Evolutionary conservation across 2,888 invertebrate genomes (phyloP).

Genomic region (Lasioglossum leucozonium): DNA sequence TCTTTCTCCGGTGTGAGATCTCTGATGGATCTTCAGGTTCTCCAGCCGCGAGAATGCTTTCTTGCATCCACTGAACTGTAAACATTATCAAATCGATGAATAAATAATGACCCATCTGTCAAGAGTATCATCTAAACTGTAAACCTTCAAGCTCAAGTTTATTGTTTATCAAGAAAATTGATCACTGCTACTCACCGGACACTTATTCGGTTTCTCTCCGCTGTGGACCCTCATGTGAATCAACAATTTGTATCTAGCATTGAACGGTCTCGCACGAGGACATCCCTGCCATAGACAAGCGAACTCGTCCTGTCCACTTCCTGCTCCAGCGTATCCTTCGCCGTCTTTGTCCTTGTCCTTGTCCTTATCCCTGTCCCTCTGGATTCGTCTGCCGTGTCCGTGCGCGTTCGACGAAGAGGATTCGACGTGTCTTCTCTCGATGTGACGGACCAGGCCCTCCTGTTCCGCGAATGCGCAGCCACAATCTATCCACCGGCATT

Average conservation of each 20-base stretch:
- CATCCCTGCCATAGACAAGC: slow-evolving; percentile 98
- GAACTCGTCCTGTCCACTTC: slow-evolving; percentile 88
- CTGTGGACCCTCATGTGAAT: slow-evolving; percentile 99
- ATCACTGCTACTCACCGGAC: slow-evolving; percentile 90
- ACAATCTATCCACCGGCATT: slow-evolving; percentile 95
- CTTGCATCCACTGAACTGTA: slow-evolving; percentile 95
- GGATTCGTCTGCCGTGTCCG: slow-evolving; percentile 74
- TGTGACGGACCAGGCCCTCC: slow-evolving; percentile 92
- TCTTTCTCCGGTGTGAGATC: slow-evolving; percentile 98
- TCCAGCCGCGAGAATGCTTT: slow-evolving; percentile 98
- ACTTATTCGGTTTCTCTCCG: slow-evolving; percentile 99
- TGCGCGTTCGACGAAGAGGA: slow-evolving; percentile 78
- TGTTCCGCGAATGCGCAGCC: slow-evolving; percentile 92
- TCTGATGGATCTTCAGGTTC: slow-evolving; percentile 98
- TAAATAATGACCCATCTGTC: not conserved
- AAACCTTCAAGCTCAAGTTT: too few species aligned
- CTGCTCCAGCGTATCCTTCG: slow-evolving; percentile 22
- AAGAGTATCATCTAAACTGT: too few species aligned
- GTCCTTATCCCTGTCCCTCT: slow-evolving; percentile 74
- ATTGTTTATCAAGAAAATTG: not conserved
- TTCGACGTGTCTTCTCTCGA: slow-evolving; percentile 95
- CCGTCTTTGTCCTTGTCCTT: slow-evolving; percentile 65
- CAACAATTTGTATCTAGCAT: slow-evolving; percentile 98
- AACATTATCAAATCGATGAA: slow-evolving; percentile 55
- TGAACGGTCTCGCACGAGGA: slow-evolving; percentile 95